Conservation (phyloP, 2,797 vertebrate species). For the Crocidura indochinensis region DNA sequence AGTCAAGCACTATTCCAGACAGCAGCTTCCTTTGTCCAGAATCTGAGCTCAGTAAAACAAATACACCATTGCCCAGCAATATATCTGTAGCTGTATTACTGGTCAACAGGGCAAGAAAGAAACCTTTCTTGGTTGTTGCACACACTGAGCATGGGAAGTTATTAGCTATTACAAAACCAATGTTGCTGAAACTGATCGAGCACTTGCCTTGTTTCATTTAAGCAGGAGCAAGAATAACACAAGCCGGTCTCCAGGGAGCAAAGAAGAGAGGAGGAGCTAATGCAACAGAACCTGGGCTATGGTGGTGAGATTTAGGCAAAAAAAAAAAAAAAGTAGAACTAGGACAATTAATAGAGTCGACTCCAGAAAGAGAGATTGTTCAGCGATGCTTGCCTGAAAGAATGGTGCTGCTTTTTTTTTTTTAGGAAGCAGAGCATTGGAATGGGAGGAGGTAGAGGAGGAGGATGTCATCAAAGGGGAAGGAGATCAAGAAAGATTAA, state of each 20-base stretch:
- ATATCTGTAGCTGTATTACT: too few species aligned
- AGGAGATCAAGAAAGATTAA: conserved; percentile 10
- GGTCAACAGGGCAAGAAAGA: background rate
- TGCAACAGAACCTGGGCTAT: too few species aligned
- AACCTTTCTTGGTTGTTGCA: background rate
- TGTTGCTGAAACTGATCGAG: too few species aligned
- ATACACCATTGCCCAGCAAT: background rate
- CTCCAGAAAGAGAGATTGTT: background rate
- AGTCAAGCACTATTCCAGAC: background rate
- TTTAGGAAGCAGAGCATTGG: background rate
- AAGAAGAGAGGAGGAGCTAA: background rate
- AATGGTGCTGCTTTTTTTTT: background rate
- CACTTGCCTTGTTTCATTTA: background rate
- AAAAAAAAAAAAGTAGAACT: background rate
- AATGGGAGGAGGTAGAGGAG: background rate
- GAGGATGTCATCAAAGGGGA: background rate
- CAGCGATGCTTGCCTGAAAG: accelerated
- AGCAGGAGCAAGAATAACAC: background rate
- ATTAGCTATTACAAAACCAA: background rate
- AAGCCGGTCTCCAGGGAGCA: background rate
- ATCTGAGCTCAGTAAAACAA: accelerated
- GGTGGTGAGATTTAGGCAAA: background rate
- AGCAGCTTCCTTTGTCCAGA: background rate
- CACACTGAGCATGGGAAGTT: background rate
- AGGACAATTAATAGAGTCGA: background rate